Evolutionary conservation across 1,140 invertebrate genomes (phyloP), one percentile per base, ranked within the genome.

Genomic region (Scaptomyza hsui): DNA sequence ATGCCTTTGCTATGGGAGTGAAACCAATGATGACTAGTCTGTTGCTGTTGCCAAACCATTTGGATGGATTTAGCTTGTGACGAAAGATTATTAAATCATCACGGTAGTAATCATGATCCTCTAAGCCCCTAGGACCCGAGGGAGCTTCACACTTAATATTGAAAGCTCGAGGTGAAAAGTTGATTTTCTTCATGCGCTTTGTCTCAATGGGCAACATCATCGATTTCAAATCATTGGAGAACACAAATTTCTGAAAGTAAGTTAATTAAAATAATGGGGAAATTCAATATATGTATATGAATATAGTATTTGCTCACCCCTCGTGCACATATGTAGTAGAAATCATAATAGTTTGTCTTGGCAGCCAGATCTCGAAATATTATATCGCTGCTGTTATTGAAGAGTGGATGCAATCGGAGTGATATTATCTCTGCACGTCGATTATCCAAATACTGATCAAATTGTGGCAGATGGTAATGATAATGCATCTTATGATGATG

Each of bases 121-220:
- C 49, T 4, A 78, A 26, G 4, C 13, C 45, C 0, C n/a, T 5
- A 13, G 3, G 1, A 6, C 18, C 26, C 26, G 6, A 9, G 2
- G 16, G 2, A 39, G 4, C 1, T 10, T 3, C 0, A 2, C 5
- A 3, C 5, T 15, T 3, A 9, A 18, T 3, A 1, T 4, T 6
- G 12, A 2, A 0, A 2, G 5, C 7, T 1, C 7, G 5, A 29
- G 3, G 7, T 13, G 19, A 12, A 24, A 37, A 55, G 1, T 2
- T 16, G 5, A 47, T 15, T 37, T 64, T 64, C 47, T 86, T 79
- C 4, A 21, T 41, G 0, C 63, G 13, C 0, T 47, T 70, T 0
- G 89, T 74, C 47, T 90, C 89, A 0, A 90, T n/a, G 4, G 73
- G 61, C 72, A 89, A 82, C 89, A 90, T 90, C 45, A 52, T 69